A percentile compares a stretch with the other conserved stretches of the same genome.
phyloP scores from a whole-genome alignment of 1,140 invertebrate genomes.

The Drosophila erecta region DNA sequence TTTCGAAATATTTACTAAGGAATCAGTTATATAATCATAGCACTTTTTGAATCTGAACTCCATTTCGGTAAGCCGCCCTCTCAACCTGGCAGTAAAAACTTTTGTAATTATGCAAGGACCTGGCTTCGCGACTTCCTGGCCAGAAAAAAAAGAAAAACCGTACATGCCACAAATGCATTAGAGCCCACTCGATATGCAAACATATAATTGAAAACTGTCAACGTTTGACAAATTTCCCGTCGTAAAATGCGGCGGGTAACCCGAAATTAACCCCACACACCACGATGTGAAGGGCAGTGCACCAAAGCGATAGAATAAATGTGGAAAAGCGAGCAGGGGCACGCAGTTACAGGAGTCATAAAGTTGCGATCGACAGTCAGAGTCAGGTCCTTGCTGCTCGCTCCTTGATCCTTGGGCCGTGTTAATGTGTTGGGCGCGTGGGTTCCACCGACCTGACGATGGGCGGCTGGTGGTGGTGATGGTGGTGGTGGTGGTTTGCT shows the following conservation, averaged over 20 bases:
- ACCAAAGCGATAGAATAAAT: background rate
- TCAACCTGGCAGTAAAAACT: constrained; percentile 12
- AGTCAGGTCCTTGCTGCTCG: constrained; percentile 17
- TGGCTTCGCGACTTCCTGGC: constrained; percentile 13
- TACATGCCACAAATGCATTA: constrained; percentile 48
- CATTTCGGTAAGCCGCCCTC: background rate
- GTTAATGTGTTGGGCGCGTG: constrained; percentile 77
- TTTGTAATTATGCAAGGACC: constrained; percentile 35
- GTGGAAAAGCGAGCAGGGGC: constrained; percentile 1
- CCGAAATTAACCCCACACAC: constrained; percentile 43
- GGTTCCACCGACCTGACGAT: constrained; percentile 11
- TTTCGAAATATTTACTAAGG: background rate
- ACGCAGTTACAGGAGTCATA: constrained; percentile 51
- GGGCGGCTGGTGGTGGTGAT: constrained; percentile 2
- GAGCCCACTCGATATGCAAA: constrained; percentile 43
- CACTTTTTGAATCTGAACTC: background rate
- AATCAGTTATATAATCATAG: too few species aligned
- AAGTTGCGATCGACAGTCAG: constrained; percentile 64
- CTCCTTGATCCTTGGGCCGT: constrained; percentile 25
- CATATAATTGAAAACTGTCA: constrained; percentile 75
- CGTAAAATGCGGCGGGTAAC: constrained; percentile 62
- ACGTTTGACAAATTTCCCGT: constrained; percentile 60
- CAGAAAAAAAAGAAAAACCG: background rate
- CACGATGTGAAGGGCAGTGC: too few species aligned
- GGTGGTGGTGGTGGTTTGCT: constrained; percentile 14